Conservation (phyloP, 2,113 vertebrate species). For the Chiloscyllium plagiosum region DNA sequence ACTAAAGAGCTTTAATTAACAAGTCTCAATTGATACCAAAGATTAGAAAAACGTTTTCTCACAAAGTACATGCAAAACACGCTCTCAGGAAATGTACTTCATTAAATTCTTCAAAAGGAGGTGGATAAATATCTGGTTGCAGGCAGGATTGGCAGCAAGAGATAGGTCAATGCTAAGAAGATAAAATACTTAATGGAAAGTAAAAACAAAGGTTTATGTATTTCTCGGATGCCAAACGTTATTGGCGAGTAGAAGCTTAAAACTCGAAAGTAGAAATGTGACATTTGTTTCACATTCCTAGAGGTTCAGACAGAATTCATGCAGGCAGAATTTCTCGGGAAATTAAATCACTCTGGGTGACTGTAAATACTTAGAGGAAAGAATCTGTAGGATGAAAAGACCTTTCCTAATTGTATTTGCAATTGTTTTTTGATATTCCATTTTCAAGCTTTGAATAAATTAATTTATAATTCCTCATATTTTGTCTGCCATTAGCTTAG, state of each 20-base stretch:
- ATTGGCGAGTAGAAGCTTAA: not conserved
- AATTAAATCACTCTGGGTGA: not conserved
- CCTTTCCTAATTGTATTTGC: not conserved
- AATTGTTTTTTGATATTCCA: not conserved
- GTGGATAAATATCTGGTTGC: not conserved
- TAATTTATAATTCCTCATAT: not conserved
- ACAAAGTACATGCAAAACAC: not conserved
- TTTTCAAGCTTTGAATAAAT: not conserved
- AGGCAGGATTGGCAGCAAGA: not conserved
- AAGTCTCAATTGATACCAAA: not conserved
- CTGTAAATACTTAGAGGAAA: not conserved
- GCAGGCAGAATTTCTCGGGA: not conserved
- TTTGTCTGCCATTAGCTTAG: not conserved
- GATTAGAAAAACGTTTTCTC: not conserved
- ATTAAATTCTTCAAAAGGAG: not conserved
- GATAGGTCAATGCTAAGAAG: not conserved
- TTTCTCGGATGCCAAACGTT: conserved; percentile 9
- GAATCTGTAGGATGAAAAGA: no score
- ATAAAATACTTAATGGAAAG: not conserved
- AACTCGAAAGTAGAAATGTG: not conserved
- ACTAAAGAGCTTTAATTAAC: not conserved
- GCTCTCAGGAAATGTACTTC: conserved; percentile 6
- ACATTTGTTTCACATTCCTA: not conserved
- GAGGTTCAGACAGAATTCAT: not conserved
- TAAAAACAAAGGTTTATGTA: conserved; percentile 10